Evolutionary conservation across 2,888 invertebrate genomes (phyloP).

Genomic region (Blomia tropicalis): DNA sequence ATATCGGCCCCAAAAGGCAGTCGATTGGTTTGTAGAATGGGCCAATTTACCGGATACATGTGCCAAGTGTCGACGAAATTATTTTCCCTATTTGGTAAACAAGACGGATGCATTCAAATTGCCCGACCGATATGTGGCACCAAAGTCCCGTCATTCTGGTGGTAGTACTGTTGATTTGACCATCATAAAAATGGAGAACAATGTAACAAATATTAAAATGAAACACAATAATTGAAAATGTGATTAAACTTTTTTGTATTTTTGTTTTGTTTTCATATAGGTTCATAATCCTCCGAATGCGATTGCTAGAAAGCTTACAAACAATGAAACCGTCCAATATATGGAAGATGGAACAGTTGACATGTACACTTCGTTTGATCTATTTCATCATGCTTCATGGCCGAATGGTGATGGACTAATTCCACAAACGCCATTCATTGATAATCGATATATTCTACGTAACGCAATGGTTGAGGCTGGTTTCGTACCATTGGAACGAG

Average conservation of each 20-base stretch:
- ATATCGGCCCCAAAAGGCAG: constrained; percentile 11
- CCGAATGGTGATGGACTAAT: background rate
- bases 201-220: too few species aligned
- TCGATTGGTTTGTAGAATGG: constrained; percentile 10
- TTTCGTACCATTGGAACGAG: background rate
- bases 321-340: background rate
- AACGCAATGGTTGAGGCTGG: background rate
- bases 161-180: constrained; percentile 14
- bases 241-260: background rate
- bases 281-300: background rate
- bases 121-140: constrained; percentile 8
- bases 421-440: background rate
- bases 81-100: background rate
- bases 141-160: background rate
- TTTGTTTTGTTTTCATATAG: background rate
- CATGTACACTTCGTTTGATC: constrained; percentile 15
- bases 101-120: constrained; percentile 1
- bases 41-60: background rate
- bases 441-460: background rate
- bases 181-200: background rate
- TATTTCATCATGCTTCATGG: background rate
- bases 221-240: too few species aligned
- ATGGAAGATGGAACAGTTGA: background rate
- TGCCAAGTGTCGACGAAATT: background rate
- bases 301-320: background rate